Evolutionary conservation across 2,797 vertebrate genomes (phyloP).

Genomic region (Aplochiton taeniatus): DNA sequence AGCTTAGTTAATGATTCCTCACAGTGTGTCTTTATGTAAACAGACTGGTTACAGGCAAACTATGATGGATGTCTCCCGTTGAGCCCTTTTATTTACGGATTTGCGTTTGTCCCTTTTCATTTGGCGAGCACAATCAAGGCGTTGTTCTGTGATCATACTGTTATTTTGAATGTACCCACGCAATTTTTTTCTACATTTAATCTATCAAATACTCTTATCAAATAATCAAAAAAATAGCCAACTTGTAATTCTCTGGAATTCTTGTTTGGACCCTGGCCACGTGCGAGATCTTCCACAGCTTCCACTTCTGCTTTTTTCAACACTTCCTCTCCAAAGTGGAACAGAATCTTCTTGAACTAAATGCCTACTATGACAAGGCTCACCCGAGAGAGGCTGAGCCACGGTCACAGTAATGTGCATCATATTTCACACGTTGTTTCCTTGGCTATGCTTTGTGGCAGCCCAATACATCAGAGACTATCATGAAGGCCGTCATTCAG

Average conservation of each 20-base stretch:
- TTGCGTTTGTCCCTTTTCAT: constrained; percentile 7
- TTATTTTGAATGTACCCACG: too few relatives aligned
- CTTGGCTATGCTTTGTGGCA: constrained; percentile 7
- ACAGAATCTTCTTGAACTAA: constrained; percentile 29
- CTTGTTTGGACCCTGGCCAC: constrained; percentile 28
- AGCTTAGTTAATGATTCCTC: constrained; percentile 71
- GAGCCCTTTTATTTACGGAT: constrained; percentile 37
- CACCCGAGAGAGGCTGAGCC: neutral
- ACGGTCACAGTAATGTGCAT: neutral
- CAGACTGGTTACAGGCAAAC: constrained; percentile 48
- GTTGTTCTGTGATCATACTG: too few relatives aligned
- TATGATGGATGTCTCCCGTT: constrained; percentile 43
- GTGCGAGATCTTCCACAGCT: too few relatives aligned
- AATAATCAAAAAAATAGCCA: too few relatives aligned
- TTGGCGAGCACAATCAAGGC: too few relatives aligned
- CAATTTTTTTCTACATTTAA: too few relatives aligned
- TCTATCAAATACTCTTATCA: too few relatives aligned
- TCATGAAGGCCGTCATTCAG: constrained; percentile 41
- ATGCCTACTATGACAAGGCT: neutral
- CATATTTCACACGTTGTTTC: constrained; percentile 5
- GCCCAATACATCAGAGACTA: constrained; percentile 42
- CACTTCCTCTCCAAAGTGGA: constrained; percentile 26
- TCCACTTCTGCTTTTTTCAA: too few relatives aligned
- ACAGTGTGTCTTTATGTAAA: constrained; percentile 43
- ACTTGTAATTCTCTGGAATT: neutral